phyloP scores from a whole-genome alignment of 2,888 invertebrate species.

The Chymomyza fuscimana region DNA sequence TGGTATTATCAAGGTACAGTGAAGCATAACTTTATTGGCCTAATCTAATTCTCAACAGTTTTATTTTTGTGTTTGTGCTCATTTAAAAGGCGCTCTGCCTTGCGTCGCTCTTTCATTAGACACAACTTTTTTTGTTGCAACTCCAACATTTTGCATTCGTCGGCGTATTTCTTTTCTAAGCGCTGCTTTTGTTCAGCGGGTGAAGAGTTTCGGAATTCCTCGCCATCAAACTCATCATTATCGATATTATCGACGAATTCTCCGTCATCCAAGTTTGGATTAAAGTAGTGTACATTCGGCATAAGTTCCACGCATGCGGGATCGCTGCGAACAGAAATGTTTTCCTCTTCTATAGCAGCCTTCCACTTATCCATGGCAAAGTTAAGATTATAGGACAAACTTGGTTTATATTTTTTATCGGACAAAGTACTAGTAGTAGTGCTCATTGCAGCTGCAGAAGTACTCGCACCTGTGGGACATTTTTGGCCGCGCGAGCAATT shows the following conservation, averaged over 20 bases:
- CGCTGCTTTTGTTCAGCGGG: constrained; percentile 16
- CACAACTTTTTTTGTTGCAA: too few species aligned
- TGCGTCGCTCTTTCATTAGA: neutral
- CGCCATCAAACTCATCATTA: constrained; percentile 26
- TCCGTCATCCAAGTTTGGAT: constrained; percentile 35
- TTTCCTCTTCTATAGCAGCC: neutral
- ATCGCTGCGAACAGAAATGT: constrained; percentile 9
- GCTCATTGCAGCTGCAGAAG: neutral
- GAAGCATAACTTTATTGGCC: constrained; percentile 22
- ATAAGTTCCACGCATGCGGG: constrained; percentile 49
- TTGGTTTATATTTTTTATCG: constrained; percentile 1
- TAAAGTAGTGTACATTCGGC: constrained; percentile 62
- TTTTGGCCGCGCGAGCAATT: constrained; percentile 90
- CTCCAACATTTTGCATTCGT: neutral
- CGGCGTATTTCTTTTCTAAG: constrained; percentile 12
- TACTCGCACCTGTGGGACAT: constrained; percentile 88
- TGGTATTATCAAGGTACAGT: constrained; percentile 14
- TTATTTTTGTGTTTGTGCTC: neutral
- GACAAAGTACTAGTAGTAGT: neutral
- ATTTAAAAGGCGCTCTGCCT: neutral
- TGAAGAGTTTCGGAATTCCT: neutral
- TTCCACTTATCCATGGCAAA: constrained; percentile 66
- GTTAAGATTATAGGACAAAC: constrained; percentile 42
- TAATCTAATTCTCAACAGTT: neutral
- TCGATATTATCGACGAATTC: constrained; percentile 50